Evolutionary conservation across 1,140 invertebrate species (phyloP).

Genomic region (Calycopis cecrops): DNA sequence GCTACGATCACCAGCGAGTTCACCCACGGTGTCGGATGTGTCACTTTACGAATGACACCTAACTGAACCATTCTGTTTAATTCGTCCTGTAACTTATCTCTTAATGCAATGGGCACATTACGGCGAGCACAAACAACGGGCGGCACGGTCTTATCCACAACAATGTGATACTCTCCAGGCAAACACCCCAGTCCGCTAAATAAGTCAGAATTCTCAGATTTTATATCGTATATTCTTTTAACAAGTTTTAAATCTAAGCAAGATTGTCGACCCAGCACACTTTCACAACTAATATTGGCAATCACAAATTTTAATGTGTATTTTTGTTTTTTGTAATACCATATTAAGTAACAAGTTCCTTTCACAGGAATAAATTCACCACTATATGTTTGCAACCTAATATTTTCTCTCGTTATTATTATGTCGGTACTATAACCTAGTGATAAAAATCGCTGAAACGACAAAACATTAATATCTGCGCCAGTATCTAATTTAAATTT

Average conservation of each 20-base stretch:
- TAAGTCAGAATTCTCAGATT: slow-evolving; percentile 23
- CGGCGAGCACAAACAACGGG: slow-evolving; percentile 23
- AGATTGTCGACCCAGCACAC: slow-evolving; percentile 11
- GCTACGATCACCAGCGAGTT: slow-evolving; percentile 14
- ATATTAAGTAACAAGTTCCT: background rate
- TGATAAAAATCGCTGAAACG: no score
- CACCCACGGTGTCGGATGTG: slow-evolving; percentile 17
- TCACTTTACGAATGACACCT: slow-evolving; percentile 19
- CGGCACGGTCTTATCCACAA: slow-evolving; percentile 20
- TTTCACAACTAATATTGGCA: slow-evolving; percentile 13
- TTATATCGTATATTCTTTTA: slow-evolving; percentile 17
- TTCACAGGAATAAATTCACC: slow-evolving; percentile 6
- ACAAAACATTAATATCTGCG: no score
- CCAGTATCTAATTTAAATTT: no score
- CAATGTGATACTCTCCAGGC: slow-evolving; percentile 28
- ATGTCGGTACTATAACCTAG: no score
- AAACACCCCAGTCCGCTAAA: slow-evolving; percentile 28
- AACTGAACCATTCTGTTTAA: slow-evolving; percentile 26
- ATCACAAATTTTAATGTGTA: slow-evolving; percentile 17
- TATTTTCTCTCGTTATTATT: no score
- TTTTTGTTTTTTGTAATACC: slow-evolving; percentile 11
- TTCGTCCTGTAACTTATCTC: slow-evolving; percentile 21
- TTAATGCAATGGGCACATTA: no score
- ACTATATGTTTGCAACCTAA: slow-evolving; percentile 8
- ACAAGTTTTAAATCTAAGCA: slow-evolving; percentile 16